Conservation (phyloP, 2,113 vertebrate species). For the Thamnaconus septentrionalis region DNA sequence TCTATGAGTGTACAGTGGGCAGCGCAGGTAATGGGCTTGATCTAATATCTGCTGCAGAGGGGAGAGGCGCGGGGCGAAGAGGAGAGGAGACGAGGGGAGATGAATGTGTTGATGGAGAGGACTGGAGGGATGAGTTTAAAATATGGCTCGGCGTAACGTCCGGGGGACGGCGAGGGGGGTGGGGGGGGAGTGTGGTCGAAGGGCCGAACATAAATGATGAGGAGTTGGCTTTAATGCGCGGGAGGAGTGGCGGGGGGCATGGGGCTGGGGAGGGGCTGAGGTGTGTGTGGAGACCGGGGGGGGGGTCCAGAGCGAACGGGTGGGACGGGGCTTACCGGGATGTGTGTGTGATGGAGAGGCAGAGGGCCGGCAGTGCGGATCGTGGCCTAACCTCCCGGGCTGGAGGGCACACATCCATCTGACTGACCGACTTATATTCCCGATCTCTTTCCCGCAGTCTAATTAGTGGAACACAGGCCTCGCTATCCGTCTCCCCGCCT, state of each 20-base stretch:
- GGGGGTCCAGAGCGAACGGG: constrained; percentile 15
- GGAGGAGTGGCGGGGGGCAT: constrained; percentile 12
- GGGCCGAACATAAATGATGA: constrained; percentile 55
- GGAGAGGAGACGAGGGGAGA: constrained; percentile 36
- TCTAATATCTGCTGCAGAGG: constrained; percentile 41
- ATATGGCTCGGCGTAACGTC: constrained; percentile 58
- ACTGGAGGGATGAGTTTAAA: constrained; percentile 57
- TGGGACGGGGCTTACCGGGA: too few species aligned
- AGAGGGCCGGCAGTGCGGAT: constrained; percentile 61
- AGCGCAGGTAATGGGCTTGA: constrained; percentile 50
- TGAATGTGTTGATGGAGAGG: constrained; percentile 51
- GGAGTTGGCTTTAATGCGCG: constrained; percentile 47
- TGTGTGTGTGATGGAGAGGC: not conserved
- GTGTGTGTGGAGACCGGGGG: constrained; percentile 27
- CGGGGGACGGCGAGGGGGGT: constrained; percentile 40
- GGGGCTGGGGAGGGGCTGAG: constrained; percentile 43
- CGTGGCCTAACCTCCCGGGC: constrained; percentile 71
- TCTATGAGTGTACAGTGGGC: constrained; percentile 37
- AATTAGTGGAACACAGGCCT: constrained; percentile 68
- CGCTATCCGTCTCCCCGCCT: constrained; percentile 37
- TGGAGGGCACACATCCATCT: constrained; percentile 72
- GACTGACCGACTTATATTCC: constrained; percentile 69
- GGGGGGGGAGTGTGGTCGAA: constrained; percentile 22
- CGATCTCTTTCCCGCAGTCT: constrained; percentile 65
- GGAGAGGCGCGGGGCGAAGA: not conserved